These are phyloP conservation scores for Machimus rusticus DNA, from an alignment of 2,888 invertebrate genomes.

Conservation along the genomic window DNA sequence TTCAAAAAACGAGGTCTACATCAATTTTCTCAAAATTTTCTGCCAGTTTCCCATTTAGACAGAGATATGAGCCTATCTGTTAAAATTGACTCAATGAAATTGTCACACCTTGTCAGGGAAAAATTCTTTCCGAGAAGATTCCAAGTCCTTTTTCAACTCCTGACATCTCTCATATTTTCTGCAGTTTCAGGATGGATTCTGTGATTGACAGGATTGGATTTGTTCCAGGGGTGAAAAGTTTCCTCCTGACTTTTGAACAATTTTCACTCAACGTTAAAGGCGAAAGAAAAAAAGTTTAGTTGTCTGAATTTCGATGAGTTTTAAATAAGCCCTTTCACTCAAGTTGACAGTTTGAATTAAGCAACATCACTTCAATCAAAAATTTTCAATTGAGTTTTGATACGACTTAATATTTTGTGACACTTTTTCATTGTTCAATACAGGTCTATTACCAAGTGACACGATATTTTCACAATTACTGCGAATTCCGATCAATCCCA, in stretches of 20 bases:
- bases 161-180: not conserved
- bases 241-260: not conserved
- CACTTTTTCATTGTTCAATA: not conserved
- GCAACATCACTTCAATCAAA: not conserved
- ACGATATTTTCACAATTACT: not conserved
- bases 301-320: not conserved
- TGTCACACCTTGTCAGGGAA: not conserved
- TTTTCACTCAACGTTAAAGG: not conserved
- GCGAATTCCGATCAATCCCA: too few relatives aligned
- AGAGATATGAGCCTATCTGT: not conserved
- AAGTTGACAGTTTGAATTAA: not conserved
- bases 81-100: not conserved
- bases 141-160: not conserved
- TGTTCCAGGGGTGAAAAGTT: not conserved
- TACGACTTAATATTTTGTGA: not conserved
- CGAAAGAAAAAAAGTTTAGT: not conserved
- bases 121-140: not conserved
- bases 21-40: not conserved
- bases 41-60: not conserved
- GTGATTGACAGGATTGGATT: not conserved
- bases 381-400: not conserved
- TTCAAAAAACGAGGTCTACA: not conserved
- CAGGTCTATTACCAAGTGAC: not conserved
- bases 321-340: not conserved
- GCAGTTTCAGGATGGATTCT: not conserved